A percentile compares a stretch with the other conserved stretches of the same genome.
Evolutionary conservation across 2,888 invertebrate species (phyloP).

Genomic region (Macrosoma leucophasiata): DNA sequence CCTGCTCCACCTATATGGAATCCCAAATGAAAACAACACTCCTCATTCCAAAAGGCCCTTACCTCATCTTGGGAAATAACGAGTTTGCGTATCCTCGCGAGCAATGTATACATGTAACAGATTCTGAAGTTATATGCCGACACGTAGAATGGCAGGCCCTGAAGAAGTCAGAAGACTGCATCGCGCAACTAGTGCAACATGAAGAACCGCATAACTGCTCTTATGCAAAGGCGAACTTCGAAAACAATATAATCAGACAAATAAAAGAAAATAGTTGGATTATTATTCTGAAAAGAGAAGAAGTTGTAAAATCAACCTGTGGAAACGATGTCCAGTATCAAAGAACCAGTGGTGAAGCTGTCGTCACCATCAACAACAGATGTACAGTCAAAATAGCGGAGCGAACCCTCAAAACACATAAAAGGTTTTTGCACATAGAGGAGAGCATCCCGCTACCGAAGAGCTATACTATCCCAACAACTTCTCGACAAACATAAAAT

Average conservation of each 20-base stretch:
- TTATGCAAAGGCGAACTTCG: slow-evolving; percentile 5
- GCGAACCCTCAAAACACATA: slow-evolving; percentile 18
- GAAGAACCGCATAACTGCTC: slow-evolving; percentile 7
- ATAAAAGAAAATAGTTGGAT: slow-evolving; percentile 30
- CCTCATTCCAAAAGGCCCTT: slow-evolving; percentile 20
- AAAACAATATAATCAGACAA: slow-evolving; percentile 26
- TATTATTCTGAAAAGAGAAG: slow-evolving; percentile 25
- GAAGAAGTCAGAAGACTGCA: slow-evolving; percentile 13
- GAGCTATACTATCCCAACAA: slow-evolving; percentile 15
- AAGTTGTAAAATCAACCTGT: slow-evolving; percentile 26
- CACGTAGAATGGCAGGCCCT: slow-evolving; percentile 27
- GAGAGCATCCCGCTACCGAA: slow-evolving; percentile 26
- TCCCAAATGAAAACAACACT: slow-evolving; percentile 7
- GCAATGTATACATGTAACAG: slow-evolving; percentile 20
- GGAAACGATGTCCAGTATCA: slow-evolving; percentile 26
- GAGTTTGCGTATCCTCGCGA: slow-evolving; percentile 30
- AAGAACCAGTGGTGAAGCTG: slow-evolving; percentile 19
- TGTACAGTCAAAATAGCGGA: slow-evolving; percentile 21
- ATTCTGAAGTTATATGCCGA: slow-evolving; percentile 23
- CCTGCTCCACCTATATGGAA: slow-evolving; percentile 13
- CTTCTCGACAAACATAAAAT: slow-evolving; percentile 10
- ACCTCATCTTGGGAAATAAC: slow-evolving; percentile 28
- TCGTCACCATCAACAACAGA: slow-evolving; percentile 23
- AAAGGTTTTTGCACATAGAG: slow-evolving; percentile 18
- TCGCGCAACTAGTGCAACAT: slow-evolving; percentile 9